phyloP scores from a whole-genome alignment of 2,113 vertebrate species.

The Hypomesus transpacificus region DNA sequence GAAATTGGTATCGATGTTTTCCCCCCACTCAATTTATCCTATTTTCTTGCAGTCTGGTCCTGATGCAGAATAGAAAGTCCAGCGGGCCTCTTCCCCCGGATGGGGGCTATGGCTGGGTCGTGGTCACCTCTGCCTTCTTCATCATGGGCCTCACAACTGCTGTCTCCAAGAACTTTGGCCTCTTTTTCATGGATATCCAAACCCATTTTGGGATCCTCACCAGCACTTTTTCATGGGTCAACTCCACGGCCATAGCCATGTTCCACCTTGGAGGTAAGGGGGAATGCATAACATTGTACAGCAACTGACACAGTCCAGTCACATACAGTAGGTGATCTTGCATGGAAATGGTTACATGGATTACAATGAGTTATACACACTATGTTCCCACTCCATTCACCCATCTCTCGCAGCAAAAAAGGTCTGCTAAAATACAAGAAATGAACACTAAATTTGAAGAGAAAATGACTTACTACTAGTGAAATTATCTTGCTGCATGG shows the following conservation, averaged over 20 bases:
- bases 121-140: conserved; percentile 70
- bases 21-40: neutral
- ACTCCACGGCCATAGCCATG: conserved; percentile 64
- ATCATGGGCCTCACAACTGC: conserved; percentile 71
- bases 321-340: neutral
- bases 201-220: conserved; percentile 65
- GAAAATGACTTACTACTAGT: too few relatives aligned
- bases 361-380: neutral
- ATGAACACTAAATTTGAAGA: too few relatives aligned
- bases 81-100: conserved; percentile 46
- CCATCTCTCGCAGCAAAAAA: too few relatives aligned
- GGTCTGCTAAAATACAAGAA: too few relatives aligned
- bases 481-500: too few relatives aligned
- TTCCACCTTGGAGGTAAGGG: conserved; percentile 75
- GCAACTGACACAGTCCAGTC: too few relatives aligned
- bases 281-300: conserved; percentile 7
- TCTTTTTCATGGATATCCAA: conserved; percentile 79
- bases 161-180: conserved; percentile 71
- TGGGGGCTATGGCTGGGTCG: conserved; percentile 75
- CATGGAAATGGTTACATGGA: neutral
- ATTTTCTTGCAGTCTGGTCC: neutral
- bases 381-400: neutral
- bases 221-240: conserved; percentile 77
- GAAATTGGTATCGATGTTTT: too few relatives aligned
- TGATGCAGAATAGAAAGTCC: conserved; percentile 34